Base-by-base conservation (phyloP, 2,113 vertebrate genomes). In the Polypterus bichir region DNA sequence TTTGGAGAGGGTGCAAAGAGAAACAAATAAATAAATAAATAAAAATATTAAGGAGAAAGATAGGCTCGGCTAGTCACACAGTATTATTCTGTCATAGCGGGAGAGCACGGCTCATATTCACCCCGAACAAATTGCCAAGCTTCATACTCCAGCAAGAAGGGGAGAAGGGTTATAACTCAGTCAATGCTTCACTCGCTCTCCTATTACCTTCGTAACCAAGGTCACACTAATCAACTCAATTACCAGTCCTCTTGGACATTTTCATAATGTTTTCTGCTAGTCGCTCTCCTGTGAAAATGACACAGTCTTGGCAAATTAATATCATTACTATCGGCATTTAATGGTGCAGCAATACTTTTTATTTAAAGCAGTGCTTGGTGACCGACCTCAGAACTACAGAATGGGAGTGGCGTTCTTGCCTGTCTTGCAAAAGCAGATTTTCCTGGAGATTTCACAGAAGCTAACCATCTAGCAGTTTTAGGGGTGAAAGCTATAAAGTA, bases 221-320 rank as follows among this genome's bases (percentile, higher is more conserved):
- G 94, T 93, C 94, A 92, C 88, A 83, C 88, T 97, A 92, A 97
- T 98, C 93, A 95, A 88, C 85, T 91, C 92, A 92, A 94, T 97
- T 95, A 97, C 85, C 87, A 86, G 81, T 84, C 88, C 89, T 88
- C 88, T 89, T 70, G 79, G 85, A 93, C 88, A 92, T 92, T 93
- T 93, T 94, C 91, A 92, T 96, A 96, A 97, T 93, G 92, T 94
- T 94, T 90, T 90, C 88, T 91, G 93, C 89, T 91, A 91, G 88
- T 93, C 92, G 89, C 92, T 94, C 91, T 97, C 90, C 90, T 94
- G 93, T 95, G 91, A 94, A 96, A 96, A 93, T 92, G 89, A 92
- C 89, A 86, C 74, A 72, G 88, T 91, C 89, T 90, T 92, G 93
- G 92, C 92, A 95, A 93, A 97, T 97, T 91, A 97, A 94, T 93